Conservation (phyloP, 2,113 vertebrate genomes). For the Chinchilla lanigera region DNA sequence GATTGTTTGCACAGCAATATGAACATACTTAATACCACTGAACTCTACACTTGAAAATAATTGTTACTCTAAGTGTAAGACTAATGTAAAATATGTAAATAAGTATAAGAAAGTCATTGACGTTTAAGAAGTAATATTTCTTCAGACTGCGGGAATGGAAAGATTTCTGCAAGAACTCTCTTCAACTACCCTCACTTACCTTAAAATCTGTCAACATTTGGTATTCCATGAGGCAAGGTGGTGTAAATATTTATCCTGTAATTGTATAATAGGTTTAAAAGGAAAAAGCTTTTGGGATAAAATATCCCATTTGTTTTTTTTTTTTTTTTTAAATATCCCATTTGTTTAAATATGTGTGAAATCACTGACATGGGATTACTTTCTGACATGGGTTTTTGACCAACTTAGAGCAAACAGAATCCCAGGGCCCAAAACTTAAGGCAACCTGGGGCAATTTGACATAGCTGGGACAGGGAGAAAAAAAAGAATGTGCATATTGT, state of each 20-base stretch:
- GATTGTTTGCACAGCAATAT: not conserved
- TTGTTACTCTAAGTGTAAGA: not conserved
- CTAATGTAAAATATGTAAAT: not conserved
- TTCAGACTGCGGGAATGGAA: not conserved
- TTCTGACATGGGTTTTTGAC: not conserved
- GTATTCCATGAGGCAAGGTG: not conserved
- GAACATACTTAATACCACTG: not conserved
- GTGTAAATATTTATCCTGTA: not conserved
- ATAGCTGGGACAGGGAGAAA: not conserved
- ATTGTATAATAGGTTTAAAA: not conserved
- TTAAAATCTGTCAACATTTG: not conserved
- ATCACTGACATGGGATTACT: not conserved
- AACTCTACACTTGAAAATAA: not conserved
- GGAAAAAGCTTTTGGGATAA: not conserved
- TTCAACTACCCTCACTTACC: not conserved
- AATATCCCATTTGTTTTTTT: not conserved
- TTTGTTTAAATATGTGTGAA: not conserved
- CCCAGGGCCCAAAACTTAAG: not conserved
- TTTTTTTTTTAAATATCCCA: not conserved
- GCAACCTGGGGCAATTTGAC: not conserved
- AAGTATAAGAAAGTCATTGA: not conserved
- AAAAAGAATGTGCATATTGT: not conserved
- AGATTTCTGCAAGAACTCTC: not conserved
- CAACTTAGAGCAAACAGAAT: not conserved
- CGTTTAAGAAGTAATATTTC: not conserved